phyloP scores from a whole-genome alignment of 1,140 invertebrate genomes.

The Atopsyche davidsoni region DNA sequence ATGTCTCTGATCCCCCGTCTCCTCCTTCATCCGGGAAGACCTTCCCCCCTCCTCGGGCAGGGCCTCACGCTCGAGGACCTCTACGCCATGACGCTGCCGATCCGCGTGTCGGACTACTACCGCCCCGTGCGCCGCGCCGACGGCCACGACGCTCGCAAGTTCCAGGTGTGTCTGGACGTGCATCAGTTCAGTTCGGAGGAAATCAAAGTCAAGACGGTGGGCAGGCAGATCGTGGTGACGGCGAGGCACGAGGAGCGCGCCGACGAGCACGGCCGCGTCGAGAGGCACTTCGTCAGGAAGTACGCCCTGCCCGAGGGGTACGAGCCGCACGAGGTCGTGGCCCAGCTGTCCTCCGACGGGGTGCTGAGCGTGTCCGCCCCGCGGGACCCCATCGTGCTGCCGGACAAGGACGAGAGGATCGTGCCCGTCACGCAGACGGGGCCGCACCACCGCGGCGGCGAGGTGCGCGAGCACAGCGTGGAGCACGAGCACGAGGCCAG shows the following conservation, averaged over 20 bases:
- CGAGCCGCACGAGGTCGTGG: conserved; percentile 59
- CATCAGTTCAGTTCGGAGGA: conserved; percentile 68
- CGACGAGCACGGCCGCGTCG: conserved; percentile 55
- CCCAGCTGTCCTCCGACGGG: conserved; percentile 66
- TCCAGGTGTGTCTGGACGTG: conserved; percentile 60
- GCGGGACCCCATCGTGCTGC: conserved; percentile 41
- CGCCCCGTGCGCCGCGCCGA: conserved; percentile 36
- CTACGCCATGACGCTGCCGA: conserved; percentile 21
- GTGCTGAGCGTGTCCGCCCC: conserved; percentile 63
- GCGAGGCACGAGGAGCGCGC: conserved; percentile 63
- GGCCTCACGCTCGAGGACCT: too few relatives aligned
- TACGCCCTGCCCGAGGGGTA: conserved; percentile 59
- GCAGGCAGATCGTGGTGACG: conserved; percentile 59
- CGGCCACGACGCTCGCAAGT: conserved; percentile 35
- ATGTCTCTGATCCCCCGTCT: conserved; percentile 12
- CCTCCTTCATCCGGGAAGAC: conserved; percentile 31
- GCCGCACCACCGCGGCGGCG: conserved; percentile 23
- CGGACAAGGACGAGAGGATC: conserved; percentile 42
- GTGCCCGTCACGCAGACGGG: conserved; percentile 41
- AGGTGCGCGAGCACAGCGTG: conserved; percentile 8
- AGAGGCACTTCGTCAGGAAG: conserved; percentile 63
- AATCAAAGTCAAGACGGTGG: conserved; percentile 66
- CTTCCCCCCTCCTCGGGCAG: too few relatives aligned
- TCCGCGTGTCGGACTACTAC: conserved; percentile 32
- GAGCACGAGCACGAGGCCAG: conserved; percentile 6